A percentile compares a stretch with the other conserved stretches of the same genome.
Evolutionary conservation across 2,888 invertebrate species (phyloP).

Genomic region (Acanthopleura granulata): DNA sequence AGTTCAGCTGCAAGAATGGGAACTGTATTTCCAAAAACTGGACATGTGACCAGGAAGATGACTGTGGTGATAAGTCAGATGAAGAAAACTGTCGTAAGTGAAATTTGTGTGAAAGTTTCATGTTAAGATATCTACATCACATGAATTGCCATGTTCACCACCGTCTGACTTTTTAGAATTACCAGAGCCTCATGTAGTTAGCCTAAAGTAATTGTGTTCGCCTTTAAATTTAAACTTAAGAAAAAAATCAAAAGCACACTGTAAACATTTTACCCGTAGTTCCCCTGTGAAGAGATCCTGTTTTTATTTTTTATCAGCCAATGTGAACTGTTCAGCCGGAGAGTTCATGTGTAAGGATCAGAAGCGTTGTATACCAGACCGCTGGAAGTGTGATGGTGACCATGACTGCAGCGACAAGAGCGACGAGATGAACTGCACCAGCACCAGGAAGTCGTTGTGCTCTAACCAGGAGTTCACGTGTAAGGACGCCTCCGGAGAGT

Average conservation of each 20-base stretch:
- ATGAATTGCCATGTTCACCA: no score
- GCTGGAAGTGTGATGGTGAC: conserved; percentile 34
- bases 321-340: conserved; percentile 70
- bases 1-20: conserved; percentile 85
- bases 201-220: no score
- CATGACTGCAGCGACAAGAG: conserved; percentile 24
- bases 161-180: no score
- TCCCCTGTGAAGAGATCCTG: background rate
- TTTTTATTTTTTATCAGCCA: background rate
- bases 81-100: conserved; percentile 29
- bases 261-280: no score
- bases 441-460: conserved; percentile 75
- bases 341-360: conserved; percentile 89
- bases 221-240: no score
- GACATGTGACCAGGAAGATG: conserved; percentile 88
- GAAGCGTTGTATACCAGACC: conserved; percentile 64
- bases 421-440: conserved; percentile 26
- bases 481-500: conserved; percentile 83
- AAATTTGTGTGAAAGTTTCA: background rate
- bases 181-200: no score
- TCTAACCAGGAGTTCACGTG: conserved; percentile 93
- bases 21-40: conserved; percentile 84
- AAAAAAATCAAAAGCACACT: no score
- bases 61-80: conserved; percentile 35
- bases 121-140: no score